phyloP scores from a whole-genome alignment of 2,113 vertebrate species.

The Glaucidium brasilianum region DNA sequence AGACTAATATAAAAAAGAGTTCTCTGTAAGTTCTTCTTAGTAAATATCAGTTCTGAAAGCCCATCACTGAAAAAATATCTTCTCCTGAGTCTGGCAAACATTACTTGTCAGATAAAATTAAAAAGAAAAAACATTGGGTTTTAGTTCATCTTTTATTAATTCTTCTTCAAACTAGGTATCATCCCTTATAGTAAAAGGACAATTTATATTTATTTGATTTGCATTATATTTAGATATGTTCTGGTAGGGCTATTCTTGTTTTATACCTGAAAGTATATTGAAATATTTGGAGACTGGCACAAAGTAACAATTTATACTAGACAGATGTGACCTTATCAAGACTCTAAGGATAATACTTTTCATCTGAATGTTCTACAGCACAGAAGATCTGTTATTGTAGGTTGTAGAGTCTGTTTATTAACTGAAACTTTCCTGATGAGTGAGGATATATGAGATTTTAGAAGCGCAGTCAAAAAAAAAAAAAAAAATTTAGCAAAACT shows the following conservation, averaged over 20 bases:
- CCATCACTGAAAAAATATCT: background rate
- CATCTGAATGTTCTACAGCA: conserved; percentile 33
- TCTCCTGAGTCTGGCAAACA: background rate
- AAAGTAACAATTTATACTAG: conserved; percentile 41
- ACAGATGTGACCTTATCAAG: conserved; percentile 56
- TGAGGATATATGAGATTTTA: background rate
- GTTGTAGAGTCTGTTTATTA: conserved; percentile 32
- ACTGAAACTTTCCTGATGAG: conserved; percentile 8
- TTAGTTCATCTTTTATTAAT: conserved; percentile 18
- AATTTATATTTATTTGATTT: conserved; percentile 41
- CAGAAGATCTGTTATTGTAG: background rate
- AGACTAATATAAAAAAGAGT: background rate
- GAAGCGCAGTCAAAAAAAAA: background rate
- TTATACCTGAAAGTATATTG: background rate
- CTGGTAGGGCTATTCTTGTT: background rate
- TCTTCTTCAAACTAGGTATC: background rate
- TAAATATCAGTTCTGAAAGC: conserved; percentile 2
- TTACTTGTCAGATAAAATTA: background rate
- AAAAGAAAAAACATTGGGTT: background rate
- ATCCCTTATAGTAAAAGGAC: background rate
- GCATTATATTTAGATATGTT: background rate
- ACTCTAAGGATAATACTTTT: conserved; percentile 37
- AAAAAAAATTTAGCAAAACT: conserved; percentile 2
- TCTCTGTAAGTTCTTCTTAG: background rate
- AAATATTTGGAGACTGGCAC: background rate